Percentiles rank a stretch among this genome's conserved stretches.
These are phyloP conservation scores for Protaetia brevitarsis DNA, from an alignment of 1,140 invertebrate species.

Conservation along the genomic window DNA sequence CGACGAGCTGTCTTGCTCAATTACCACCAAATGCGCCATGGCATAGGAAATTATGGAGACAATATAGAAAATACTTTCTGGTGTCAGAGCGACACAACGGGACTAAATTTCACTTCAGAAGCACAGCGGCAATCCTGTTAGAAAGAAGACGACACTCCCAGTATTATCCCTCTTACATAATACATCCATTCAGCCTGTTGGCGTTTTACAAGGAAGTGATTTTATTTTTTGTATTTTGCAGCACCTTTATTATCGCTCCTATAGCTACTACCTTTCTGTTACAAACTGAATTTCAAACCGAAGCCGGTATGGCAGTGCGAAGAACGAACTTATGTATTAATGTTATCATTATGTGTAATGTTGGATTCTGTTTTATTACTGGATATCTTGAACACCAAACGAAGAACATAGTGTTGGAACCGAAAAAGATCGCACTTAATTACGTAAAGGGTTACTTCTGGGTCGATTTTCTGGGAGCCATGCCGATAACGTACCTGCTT, in stretches of 20 bases:
- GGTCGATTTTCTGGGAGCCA: constrained; percentile 22
- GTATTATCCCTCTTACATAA: constrained; percentile 17
- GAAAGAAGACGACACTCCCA: constrained; percentile 26
- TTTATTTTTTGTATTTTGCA: constrained; percentile 20
- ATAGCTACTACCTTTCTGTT: constrained; percentile 19
- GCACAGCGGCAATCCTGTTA: constrained; percentile 18
- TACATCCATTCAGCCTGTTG: constrained; percentile 29
- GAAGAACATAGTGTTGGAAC: constrained; percentile 26
- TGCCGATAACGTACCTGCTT: background rate
- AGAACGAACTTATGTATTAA: background rate
- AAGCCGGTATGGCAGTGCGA: background rate
- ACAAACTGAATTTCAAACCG: background rate
- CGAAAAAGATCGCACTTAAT: constrained; percentile 6
- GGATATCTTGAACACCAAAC: constrained; percentile 20
- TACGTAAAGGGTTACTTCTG: constrained; percentile 29
- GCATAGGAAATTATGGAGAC: background rate
- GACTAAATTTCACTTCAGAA: constrained; percentile 27
- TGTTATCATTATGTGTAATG: constrained; percentile 14
- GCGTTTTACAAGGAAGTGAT: constrained; percentile 20
- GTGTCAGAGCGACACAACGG: background rate
- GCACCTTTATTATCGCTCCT: constrained; percentile 24
- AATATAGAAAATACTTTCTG: constrained; percentile 11
- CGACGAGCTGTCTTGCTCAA: constrained; percentile 18
- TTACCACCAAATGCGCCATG: constrained; percentile 1
- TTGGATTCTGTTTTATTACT: constrained; percentile 25